phyloP scores from a whole-genome alignment of 1,140 invertebrate species.

The Ditylenchus dipsaci region DNA sequence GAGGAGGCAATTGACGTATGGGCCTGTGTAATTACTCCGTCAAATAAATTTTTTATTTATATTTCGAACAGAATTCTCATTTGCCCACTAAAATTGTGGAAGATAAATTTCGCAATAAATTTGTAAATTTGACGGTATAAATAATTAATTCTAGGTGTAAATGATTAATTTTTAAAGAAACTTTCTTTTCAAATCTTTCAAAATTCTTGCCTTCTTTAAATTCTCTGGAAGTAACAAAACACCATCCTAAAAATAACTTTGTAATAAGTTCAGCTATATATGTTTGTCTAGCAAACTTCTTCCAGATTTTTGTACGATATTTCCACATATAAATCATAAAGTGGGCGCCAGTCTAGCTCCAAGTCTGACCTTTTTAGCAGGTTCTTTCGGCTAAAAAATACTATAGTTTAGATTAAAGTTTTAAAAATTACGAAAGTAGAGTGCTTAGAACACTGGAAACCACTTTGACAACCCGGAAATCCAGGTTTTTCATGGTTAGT shows the following conservation, averaged over 20 bases:
- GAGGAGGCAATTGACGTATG: too few relatives aligned
- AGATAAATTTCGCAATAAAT: too few relatives aligned
- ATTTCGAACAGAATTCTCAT: too few relatives aligned
- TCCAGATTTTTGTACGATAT: slow-evolving; percentile 52
- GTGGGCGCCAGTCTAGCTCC: slow-evolving; percentile 76
- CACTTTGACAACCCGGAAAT: slow-evolving; percentile 70
- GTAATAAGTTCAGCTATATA: neutral
- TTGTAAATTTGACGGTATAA: too few relatives aligned
- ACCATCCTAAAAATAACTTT: slow-evolving; percentile 47
- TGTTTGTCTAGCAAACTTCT: slow-evolving; percentile 9
- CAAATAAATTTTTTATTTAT: too few relatives aligned
- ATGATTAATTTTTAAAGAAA: too few relatives aligned
- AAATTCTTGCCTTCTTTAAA: slow-evolving; percentile 38
- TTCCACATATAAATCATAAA: slow-evolving; percentile 69
- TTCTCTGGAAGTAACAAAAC: slow-evolving; percentile 64
- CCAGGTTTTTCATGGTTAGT: slow-evolving; percentile 70
- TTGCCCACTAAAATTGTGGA: too few relatives aligned
- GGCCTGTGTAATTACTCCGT: too few relatives aligned
- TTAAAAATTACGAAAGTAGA: slow-evolving; percentile 60
- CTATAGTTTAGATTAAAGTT: slow-evolving; percentile 16
- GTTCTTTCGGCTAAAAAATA: slow-evolving; percentile 67
- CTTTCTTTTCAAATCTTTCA: too few relatives aligned
- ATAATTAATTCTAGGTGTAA: too few relatives aligned
- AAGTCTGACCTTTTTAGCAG: slow-evolving; percentile 74
- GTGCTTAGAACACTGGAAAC: slow-evolving; percentile 62